Percentiles rank a stretch among this genome's conserved stretches.
Conservation (phyloP, 2,888 invertebrate genomes). For the Drosophila peninsularis region DNA sequence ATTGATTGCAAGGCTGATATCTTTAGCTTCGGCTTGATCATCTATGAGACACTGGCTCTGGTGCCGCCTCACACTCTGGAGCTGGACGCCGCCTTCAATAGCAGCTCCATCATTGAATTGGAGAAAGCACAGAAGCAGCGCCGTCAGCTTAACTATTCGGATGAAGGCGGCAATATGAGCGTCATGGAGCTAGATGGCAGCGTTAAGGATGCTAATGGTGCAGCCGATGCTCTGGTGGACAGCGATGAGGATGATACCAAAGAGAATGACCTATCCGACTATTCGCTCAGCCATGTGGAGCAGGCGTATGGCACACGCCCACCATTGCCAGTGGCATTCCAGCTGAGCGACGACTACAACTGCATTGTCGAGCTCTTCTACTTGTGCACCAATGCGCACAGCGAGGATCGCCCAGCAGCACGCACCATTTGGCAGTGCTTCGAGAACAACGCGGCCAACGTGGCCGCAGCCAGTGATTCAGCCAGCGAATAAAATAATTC, state of each 20-base stretch:
- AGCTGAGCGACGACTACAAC: constrained; percentile 87
- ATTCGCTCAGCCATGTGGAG: constrained; percentile 43
- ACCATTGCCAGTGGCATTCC: constrained; percentile 87
- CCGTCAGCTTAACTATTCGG: constrained; percentile 19
- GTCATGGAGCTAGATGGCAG: neutral
- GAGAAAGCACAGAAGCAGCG: constrained; percentile 38
- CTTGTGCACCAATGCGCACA: constrained; percentile 88
- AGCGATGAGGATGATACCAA: constrained; percentile 55
- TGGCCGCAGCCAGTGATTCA: constrained; percentile 16
- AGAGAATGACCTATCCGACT: constrained; percentile 52
- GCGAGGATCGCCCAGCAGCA: constrained; percentile 87
- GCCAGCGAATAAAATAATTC: constrained; percentile 25
- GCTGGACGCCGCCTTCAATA: constrained; percentile 53
- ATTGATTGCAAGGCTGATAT: constrained; percentile 91
- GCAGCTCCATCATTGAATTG: constrained; percentile 42
- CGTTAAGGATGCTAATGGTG: neutral
- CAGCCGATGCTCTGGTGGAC: neutral
- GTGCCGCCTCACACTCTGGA: constrained; percentile 88
- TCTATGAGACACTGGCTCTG: constrained; percentile 93
- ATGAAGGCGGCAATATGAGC: neutral
- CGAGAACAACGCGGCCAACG: constrained; percentile 57
- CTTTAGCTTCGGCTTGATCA: constrained; percentile 91
- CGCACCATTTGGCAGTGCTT: constrained; percentile 82
- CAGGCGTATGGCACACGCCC: constrained; percentile 88
- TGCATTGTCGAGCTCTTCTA: constrained; percentile 89